phyloP scores from a whole-genome alignment of 2,113 vertebrate genomes.

The Acrocephalus arundinaceus region DNA sequence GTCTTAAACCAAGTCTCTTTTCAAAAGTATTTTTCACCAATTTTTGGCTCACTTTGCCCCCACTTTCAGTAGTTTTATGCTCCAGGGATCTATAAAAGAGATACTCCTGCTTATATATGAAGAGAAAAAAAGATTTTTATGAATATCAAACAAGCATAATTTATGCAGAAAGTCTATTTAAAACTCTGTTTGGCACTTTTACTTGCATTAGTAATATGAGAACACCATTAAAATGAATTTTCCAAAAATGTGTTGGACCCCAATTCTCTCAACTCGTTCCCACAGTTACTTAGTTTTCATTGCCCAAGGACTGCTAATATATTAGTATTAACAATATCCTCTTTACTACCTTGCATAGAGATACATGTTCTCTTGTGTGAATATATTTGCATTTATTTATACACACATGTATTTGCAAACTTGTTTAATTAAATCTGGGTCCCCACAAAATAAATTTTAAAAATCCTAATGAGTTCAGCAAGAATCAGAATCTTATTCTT shows the following conservation, averaged over 20 bases:
- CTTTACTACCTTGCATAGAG: slow-evolving; percentile 5
- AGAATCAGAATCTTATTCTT: not conserved
- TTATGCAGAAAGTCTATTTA: slow-evolving; percentile 50
- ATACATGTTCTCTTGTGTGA: not conserved
- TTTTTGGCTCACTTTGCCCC: not conserved
- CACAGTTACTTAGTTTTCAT: slow-evolving; percentile 32
- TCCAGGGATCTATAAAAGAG: not conserved
- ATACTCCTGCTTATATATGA: not conserved
- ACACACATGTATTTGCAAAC: not conserved
- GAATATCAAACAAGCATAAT: slow-evolving; percentile 45
- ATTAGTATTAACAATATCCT: slow-evolving; percentile 39
- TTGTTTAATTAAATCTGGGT: not conserved
- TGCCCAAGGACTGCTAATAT: slow-evolving; percentile 21
- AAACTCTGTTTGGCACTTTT: slow-evolving; percentile 40
- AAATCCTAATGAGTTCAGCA: not conserved
- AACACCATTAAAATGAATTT: slow-evolving; percentile 38
- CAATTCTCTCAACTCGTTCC: slow-evolving; percentile 39
- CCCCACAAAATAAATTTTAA: not conserved
- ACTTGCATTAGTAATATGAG: slow-evolving; percentile 30
- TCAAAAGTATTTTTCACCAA: not conserved
- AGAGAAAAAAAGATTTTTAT: slow-evolving; percentile 2
- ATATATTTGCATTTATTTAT: slow-evolving; percentile 27
- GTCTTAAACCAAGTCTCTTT: not conserved
- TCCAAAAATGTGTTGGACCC: slow-evolving; percentile 9
- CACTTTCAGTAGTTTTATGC: not conserved